Percentiles rank a stretch among this genome's conserved stretches.
phyloP scores from a whole-genome alignment of 2,113 vertebrate genomes.

The Poeciliopsis retropinna region DNA sequence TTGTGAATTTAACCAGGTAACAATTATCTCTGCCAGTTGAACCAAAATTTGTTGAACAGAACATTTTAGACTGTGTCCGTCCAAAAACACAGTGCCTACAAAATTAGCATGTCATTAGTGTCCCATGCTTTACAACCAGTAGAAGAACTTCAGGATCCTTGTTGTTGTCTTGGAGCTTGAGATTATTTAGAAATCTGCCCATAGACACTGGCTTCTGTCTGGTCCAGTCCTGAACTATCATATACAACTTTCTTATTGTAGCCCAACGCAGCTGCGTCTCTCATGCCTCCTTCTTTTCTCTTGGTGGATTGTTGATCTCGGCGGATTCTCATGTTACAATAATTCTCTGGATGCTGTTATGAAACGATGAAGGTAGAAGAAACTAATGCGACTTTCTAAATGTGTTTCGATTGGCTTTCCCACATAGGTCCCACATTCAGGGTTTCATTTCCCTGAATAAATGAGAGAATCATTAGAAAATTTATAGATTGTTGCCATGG shows the following conservation, averaged over 20 bases:
- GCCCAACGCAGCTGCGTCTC: background rate
- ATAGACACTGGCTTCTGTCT: too few relatives aligned
- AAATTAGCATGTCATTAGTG: too few relatives aligned
- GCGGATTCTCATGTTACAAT: background rate
- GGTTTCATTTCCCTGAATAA: background rate
- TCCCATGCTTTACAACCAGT: too few relatives aligned
- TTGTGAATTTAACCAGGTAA: too few relatives aligned
- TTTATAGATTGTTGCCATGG: background rate
- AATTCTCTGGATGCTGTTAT: background rate
- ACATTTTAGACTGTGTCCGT: too few relatives aligned
- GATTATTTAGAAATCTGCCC: too few relatives aligned
- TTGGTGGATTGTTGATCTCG: background rate
- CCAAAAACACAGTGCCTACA: too few relatives aligned
- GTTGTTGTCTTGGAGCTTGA: too few relatives aligned
- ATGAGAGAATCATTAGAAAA: background rate
- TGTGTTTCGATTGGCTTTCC: background rate
- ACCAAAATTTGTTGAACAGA: too few relatives aligned
- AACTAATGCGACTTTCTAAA: background rate
- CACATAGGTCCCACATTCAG: too few relatives aligned
- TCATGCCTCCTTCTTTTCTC: background rate
- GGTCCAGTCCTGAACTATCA: background rate
- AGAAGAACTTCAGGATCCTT: too few relatives aligned
- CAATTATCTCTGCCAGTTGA: too few relatives aligned
- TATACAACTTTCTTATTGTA: background rate
- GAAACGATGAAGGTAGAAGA: background rate